Evolutionary conservation across 2,113 vertebrate species (phyloP).

Genomic region (Calcarius ornatus): DNA sequence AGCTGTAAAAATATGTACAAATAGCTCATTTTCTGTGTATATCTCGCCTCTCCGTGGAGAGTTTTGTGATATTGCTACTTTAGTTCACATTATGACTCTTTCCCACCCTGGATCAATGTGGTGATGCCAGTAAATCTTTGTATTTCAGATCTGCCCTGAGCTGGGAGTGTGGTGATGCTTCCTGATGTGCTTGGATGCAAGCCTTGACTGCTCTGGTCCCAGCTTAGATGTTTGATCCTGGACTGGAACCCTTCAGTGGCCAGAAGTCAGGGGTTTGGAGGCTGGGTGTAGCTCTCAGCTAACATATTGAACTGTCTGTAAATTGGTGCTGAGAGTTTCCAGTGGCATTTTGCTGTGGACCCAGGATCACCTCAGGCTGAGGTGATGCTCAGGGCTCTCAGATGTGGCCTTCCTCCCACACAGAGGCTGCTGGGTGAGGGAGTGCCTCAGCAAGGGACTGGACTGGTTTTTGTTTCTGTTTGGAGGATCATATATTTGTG

Average conservation of each 20-base stretch:
- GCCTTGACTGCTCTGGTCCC: neutral
- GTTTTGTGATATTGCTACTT: neutral
- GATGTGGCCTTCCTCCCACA: neutral
- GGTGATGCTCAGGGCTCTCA: neutral
- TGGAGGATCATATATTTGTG: neutral
- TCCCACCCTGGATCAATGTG: neutral
- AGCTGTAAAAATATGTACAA: neutral
- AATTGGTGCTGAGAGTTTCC: neutral
- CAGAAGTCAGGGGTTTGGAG: neutral
- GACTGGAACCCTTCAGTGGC: neutral
- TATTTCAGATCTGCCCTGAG: neutral
- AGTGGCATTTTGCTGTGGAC: fast-evolving
- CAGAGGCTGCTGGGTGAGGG: neutral
- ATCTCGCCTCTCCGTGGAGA: neutral
- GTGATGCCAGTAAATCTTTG: neutral
- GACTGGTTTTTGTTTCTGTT: neutral
- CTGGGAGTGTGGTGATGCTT: neutral
- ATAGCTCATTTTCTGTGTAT: neutral
- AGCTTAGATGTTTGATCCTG: neutral
- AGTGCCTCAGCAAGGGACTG: neutral
- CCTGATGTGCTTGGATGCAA: neutral
- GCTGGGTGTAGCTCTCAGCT: neutral
- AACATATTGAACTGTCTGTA: neutral
- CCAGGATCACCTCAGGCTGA: neutral
- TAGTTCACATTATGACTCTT: neutral